phyloP scores from a whole-genome alignment of 2,888 invertebrate genomes.

The Boloria selene region DNA sequence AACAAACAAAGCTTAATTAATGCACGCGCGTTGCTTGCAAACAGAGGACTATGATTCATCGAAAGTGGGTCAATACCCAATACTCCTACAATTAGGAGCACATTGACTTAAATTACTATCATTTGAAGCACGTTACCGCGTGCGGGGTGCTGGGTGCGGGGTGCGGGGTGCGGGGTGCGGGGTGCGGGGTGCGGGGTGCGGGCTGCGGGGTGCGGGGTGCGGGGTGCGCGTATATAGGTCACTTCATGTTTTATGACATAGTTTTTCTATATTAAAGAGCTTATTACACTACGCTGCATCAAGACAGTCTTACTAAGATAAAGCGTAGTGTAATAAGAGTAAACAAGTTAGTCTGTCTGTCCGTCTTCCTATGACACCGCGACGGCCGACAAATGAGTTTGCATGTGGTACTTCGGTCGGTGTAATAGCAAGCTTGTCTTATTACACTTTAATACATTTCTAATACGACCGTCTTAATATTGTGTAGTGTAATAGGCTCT shows the following conservation, averaged over 20 bases:
- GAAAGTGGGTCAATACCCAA: slow-evolving; percentile 3
- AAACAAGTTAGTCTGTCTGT: too few species aligned
- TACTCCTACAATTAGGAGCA: not conserved
- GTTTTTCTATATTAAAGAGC: not conserved
- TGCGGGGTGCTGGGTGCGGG: too few species aligned
- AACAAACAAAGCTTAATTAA: not conserved
- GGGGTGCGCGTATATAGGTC: slow-evolving; percentile 4
- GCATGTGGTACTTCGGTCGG: too few species aligned
- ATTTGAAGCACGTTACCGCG: not conserved
- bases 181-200: not conserved
- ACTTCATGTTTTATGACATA: not conserved
- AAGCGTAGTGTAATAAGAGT: too few species aligned
- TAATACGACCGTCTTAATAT: too few species aligned
- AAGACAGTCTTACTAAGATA: too few species aligned
- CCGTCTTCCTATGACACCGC: too few species aligned
- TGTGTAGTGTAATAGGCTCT: too few species aligned
- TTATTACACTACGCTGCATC: too few species aligned
- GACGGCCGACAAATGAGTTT: too few species aligned
- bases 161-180: not conserved
- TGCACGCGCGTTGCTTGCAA: not conserved
- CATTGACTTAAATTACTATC: not conserved
- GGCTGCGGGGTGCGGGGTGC: not conserved
- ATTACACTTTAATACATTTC: too few species aligned
- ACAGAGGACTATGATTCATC: not conserved
- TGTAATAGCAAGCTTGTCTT: too few species aligned